These are phyloP conservation scores for Semaprochilodus insignis DNA, from an alignment of 2,797 vertebrate species.

Conservation along the genomic window DNA sequence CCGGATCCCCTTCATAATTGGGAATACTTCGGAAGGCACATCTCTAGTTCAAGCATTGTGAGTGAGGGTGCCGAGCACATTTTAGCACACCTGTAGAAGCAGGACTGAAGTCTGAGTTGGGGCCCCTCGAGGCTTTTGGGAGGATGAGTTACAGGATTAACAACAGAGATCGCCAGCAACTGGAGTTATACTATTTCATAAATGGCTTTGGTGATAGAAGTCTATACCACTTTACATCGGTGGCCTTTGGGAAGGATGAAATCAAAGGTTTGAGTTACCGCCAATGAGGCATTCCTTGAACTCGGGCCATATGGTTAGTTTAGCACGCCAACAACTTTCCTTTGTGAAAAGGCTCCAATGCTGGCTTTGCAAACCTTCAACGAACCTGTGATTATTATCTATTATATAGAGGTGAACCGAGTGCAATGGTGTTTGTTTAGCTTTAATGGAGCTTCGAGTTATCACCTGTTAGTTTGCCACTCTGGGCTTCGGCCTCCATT, in stretches of 20 bases:
- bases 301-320: background rate
- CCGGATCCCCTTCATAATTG: too few species aligned
- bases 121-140: slow-evolving; percentile 27
- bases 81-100: background rate
- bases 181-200: slow-evolving; percentile 20
- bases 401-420: background rate
- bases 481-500: slow-evolving; percentile 4
- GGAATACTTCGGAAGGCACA: too few species aligned
- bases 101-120: background rate
- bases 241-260: slow-evolving; percentile 22
- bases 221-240: background rate
- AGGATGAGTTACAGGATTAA: slow-evolving; percentile 47
- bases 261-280: background rate
- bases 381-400: background rate
- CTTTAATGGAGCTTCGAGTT: background rate
- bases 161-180: slow-evolving; percentile 40
- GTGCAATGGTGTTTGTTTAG: background rate
- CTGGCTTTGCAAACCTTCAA: background rate
- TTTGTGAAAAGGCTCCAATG: background rate
- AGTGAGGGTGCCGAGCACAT: too few species aligned
- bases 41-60: too few species aligned
- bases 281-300: background rate
- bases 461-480: slow-evolving; percentile 17
- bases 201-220: slow-evolving; percentile 9
- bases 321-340: background rate